phyloP scores from a whole-genome alignment of 2,113 vertebrate species.

The Mesembrinibis cayennensis region DNA sequence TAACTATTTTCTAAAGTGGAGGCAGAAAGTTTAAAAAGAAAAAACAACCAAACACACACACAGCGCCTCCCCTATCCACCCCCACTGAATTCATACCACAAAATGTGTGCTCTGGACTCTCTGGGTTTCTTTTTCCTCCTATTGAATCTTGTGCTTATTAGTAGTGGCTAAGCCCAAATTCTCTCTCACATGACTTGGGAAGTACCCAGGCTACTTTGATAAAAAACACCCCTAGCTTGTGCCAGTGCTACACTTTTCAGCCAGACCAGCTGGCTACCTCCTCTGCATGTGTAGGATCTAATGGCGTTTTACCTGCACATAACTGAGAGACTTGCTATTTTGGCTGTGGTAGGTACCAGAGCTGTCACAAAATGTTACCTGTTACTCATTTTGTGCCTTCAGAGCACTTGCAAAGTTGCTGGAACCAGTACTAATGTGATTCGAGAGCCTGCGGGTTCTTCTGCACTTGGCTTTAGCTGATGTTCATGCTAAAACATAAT shows the following conservation, averaged over 20 bases:
- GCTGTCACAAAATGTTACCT: not conserved
- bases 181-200: not conserved
- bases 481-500: not conserved
- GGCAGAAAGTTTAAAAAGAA: not conserved
- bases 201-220: not conserved
- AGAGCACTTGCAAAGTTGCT: not conserved
- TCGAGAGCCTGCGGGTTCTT: not conserved
- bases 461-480: not conserved
- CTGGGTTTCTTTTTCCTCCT: not conserved
- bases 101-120: not conserved
- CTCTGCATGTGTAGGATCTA: not conserved
- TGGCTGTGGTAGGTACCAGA: not conserved
- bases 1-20: not conserved
- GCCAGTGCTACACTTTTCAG: not conserved
- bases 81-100: not conserved
- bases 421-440: not conserved
- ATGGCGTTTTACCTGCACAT: not conserved
- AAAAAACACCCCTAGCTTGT: not conserved
- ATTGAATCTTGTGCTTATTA: not conserved
- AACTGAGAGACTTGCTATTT: not conserved
- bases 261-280: not conserved
- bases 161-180: not conserved
- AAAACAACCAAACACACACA: not conserved
- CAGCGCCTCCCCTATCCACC: not conserved
- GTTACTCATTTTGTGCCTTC: not conserved